Conservation (phyloP, 2,797 vertebrate genomes). For the Danio tinwini region DNA sequence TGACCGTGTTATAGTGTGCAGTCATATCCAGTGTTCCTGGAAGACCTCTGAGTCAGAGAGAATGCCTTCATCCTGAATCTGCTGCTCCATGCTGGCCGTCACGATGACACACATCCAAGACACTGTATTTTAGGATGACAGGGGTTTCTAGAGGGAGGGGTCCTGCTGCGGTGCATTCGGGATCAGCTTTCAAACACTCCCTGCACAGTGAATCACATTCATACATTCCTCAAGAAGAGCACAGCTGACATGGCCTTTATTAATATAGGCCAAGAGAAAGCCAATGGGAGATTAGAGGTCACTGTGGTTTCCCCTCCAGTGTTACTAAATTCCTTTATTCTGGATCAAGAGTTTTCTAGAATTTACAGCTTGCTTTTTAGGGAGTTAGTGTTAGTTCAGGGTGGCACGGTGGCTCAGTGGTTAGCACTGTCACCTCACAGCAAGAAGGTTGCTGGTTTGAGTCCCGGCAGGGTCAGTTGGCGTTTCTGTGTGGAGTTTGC, state of each 20-base stretch:
- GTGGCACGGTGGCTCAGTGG: too few relatives aligned
- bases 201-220: conserved; percentile 21
- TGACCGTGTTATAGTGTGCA: too few relatives aligned
- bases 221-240: conserved; percentile 48
- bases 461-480: too few relatives aligned
- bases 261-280: conserved; percentile 10
- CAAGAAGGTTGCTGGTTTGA: too few relatives aligned
- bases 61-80: conserved; percentile 15
- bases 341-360: not conserved
- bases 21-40: conserved; percentile 23
- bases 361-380: not conserved
- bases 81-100: not conserved
- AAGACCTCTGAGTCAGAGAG: conserved; percentile 29
- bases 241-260: conserved; percentile 33
- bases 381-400: not conserved
- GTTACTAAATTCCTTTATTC: not conserved
- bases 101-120: conserved; percentile 15
- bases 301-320: not conserved
- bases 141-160: not conserved
- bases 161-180: conserved; percentile 5
- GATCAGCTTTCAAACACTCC: conserved; percentile 46
- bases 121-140: conserved; percentile 26
- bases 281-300: conserved; percentile 8
- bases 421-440: too few relatives aligned
- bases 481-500: too few relatives aligned